phyloP scores from a whole-genome alignment of 2,113 vertebrate genomes.

The Sciurus niger region DNA sequence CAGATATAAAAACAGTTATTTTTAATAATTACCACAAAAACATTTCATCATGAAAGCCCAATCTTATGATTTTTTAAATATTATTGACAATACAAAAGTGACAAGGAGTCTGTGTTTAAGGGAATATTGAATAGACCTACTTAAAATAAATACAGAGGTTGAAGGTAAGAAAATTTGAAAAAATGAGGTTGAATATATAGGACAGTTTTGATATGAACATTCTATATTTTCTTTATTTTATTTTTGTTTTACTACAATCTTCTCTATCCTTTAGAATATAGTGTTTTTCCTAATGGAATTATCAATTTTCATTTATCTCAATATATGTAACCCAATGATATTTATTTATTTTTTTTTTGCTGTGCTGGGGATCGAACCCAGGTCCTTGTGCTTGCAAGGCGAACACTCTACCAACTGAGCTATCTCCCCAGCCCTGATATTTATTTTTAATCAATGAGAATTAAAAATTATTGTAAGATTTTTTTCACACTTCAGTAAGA shows the following conservation, averaged over 20 bases:
- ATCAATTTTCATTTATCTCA: neutral
- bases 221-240: neutral
- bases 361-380: too few relatives aligned
- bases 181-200: neutral
- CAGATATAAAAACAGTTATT: neutral
- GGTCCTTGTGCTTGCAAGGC: too few relatives aligned
- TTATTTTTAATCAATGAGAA: neutral
- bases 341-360: neutral
- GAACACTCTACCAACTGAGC: too few relatives aligned
- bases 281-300: neutral
- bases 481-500: conserved; percentile 4
- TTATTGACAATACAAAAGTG: neutral
- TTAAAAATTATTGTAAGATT: neutral
- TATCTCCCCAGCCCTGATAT: too few relatives aligned
- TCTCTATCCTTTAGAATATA: neutral
- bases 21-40: neutral
- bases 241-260: neutral
- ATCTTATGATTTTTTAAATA: neutral
- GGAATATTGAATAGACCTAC: neutral
- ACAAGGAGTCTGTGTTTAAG: neutral
- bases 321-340: neutral
- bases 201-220: neutral
- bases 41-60: neutral
- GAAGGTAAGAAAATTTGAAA: neutral
- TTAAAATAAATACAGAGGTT: neutral